Evolutionary conservation across 1,140 invertebrate genomes (phyloP).

Genomic region (Aplysia californica): DNA sequence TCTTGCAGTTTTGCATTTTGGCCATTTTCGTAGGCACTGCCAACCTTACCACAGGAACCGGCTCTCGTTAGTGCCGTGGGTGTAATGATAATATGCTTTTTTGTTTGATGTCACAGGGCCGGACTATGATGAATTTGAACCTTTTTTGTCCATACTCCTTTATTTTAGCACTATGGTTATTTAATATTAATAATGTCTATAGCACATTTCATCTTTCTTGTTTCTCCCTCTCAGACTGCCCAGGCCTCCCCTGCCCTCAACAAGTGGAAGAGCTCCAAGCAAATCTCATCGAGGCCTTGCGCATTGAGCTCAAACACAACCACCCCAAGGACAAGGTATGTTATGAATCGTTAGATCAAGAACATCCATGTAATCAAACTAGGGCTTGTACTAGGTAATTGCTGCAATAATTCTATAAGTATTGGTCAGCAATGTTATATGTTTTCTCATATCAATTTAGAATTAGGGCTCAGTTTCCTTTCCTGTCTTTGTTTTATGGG

Average conservation of each 20-base stretch:
- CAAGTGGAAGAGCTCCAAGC: conserved; percentile 46
- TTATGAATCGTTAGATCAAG: not conserved
- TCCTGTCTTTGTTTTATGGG: not conserved
- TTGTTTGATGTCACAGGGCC: too few relatives aligned
- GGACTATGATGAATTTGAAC: too few relatives aligned
- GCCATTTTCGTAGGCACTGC: too few relatives aligned
- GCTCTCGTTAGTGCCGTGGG: too few relatives aligned
- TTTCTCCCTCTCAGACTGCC: conserved; percentile 30
- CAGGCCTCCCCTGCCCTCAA: conserved; percentile 30
- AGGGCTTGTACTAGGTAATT: not conserved
- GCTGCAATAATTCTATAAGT: not conserved
- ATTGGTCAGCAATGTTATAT: not conserved
- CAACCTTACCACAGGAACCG: too few relatives aligned
- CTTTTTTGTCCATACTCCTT: too few relatives aligned
- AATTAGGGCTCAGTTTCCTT: not conserved
- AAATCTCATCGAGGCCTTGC: conserved; percentile 44
- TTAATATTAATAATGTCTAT: not conserved
- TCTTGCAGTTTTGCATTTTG: too few relatives aligned
- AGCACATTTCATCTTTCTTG: not conserved
- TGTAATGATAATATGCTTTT: too few relatives aligned
- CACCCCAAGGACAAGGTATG: conserved; percentile 46
- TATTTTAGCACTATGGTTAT: too few relatives aligned
- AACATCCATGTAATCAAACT: not conserved
- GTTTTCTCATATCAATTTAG: not conserved
- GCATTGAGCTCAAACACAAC: conserved; percentile 53